Evolutionary conservation across 2,888 invertebrate genomes (phyloP).

Genomic region (Drosophila kokeensis): DNA sequence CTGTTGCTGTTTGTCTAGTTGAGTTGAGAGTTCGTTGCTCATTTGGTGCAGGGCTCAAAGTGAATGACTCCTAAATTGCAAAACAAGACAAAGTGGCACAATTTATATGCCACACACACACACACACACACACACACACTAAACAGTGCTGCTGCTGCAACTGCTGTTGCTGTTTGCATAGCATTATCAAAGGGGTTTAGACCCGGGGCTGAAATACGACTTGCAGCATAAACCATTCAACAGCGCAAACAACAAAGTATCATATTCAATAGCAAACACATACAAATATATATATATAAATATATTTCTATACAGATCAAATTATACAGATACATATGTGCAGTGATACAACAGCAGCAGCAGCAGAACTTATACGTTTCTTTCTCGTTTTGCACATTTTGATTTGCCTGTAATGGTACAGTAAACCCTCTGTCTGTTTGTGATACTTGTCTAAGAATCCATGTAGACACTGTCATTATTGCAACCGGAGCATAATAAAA

Average conservation of each 20-base stretch:
- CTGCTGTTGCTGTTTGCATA: constrained; percentile 25
- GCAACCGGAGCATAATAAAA: not conserved
- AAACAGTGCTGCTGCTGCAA: constrained; percentile 27
- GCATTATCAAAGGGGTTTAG: constrained; percentile 48
- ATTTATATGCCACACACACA: constrained; percentile 42
- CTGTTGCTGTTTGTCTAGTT: constrained; percentile 49
- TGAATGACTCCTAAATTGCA: constrained; percentile 74
- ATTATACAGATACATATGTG: constrained; percentile 1
- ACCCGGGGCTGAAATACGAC: constrained; percentile 22
- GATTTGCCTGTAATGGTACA: constrained; percentile 16
- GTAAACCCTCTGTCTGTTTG: not conserved
- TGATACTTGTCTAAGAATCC: not conserved
- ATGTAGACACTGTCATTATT: not conserved
- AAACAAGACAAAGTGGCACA: constrained; percentile 67
- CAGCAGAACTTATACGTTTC: constrained; percentile 24
- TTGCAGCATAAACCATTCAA: constrained; percentile 41
- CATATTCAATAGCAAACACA: constrained; percentile 28
- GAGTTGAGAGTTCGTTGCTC: constrained; percentile 72
- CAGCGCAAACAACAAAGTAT: constrained; percentile 26
- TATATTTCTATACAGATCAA: constrained; percentile 10
- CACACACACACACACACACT: constrained; percentile 21
- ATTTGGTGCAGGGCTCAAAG: constrained; percentile 56
- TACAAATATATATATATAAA: constrained; percentile 3
- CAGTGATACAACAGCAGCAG: not conserved
- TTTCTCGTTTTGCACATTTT: constrained; percentile 13